Base-by-base conservation (phyloP, 2,888 invertebrate species). In the Mesorhabditis belari region DNA sequence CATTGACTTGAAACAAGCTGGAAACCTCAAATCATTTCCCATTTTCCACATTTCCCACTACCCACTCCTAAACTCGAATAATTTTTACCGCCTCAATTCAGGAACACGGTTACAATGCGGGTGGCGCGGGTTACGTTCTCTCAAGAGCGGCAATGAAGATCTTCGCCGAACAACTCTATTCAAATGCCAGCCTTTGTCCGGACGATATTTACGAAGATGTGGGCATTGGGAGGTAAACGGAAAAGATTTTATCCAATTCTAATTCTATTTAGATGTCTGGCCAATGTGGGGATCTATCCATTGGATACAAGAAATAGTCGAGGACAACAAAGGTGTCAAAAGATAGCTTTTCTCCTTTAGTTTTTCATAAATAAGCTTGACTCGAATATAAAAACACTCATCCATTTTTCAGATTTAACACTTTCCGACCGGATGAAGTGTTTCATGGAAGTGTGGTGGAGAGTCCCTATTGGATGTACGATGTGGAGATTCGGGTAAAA, bases 71-170 rank as follows among this genome's bases (percentile, higher is more conserved):
- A n/a, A 35, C 12, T 35, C 44, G n/a, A 35, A n/a, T 17, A 6
- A 21, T 52, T 52, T 49, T 21, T 51, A 49, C n/a, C 23, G 24
- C 5, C 6, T 49, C 1, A 17, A 35, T 35, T 17, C 57, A 63
- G 63, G 9, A 28, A 35, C n/a, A 69, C 52, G 69, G 69, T 6
- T 69, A 68, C 56, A 69, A 69, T 62, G 57, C 59, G 17, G 70
- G 70, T 4, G 67, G 68, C 5, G 66, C 66, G 4, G 66, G 66
- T 12, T 70, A 70, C 57, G 66, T 69, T 3, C 55, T 70, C 3
- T 66, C 66, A 12, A 49, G 60, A 23, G 63, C 56, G 44, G 68
- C 70, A 5, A 51, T 70, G 51, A 26, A 54, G 50, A 9, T 59
- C 6, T 70, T 69, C 58, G 55, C 53, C 51, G 61, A 69, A 35